A percentile compares a stretch with the other conserved stretches of the same genome.
These are phyloP conservation scores for Aradophagus sp. DNA, from an alignment of 1,140 invertebrate genomes.

Conservation along the genomic window DNA sequence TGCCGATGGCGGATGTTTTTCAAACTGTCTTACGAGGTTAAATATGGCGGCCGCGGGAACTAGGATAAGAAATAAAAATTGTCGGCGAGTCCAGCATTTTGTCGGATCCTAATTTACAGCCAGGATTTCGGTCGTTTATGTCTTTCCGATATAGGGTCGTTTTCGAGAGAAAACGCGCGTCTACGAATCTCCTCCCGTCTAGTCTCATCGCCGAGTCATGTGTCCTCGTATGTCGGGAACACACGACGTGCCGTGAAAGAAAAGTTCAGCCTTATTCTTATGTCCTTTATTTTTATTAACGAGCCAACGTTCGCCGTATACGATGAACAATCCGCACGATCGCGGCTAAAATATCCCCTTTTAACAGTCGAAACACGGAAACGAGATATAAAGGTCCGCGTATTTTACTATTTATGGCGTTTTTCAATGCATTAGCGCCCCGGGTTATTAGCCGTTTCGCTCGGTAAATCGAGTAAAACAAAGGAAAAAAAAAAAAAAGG, in stretches of 20 bases:
- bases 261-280: constrained; percentile 63
- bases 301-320: constrained; percentile 56
- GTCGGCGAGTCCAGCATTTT: constrained; percentile 69
- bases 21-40: constrained; percentile 24
- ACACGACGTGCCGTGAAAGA: constrained; percentile 64
- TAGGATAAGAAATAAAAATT: constrained; percentile 62
- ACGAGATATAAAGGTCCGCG: constrained; percentile 49
- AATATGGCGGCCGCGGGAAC: constrained; percentile 49
- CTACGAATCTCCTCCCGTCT: constrained; percentile 65
- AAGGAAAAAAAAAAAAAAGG: too few species aligned
- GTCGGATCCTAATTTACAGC: constrained; percentile 75
- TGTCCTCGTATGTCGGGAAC: constrained; percentile 61
- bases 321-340: constrained; percentile 57
- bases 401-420: constrained; percentile 15
- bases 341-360: constrained; percentile 54
- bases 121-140: constrained; percentile 74
- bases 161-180: constrained; percentile 65
- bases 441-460: too few species aligned
- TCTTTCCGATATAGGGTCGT: constrained; percentile 74
- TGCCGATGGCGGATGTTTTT: constrained; percentile 25
- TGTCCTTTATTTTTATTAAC: constrained; percentile 64
- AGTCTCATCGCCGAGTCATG: constrained; percentile 56
- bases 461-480: too few species aligned
- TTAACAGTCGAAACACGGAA: constrained; percentile 52
- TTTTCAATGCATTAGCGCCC: too few species aligned